Evolutionary conservation across 2,113 vertebrate species (phyloP).

Genomic region (Ptychochromis oligacanthus): DNA sequence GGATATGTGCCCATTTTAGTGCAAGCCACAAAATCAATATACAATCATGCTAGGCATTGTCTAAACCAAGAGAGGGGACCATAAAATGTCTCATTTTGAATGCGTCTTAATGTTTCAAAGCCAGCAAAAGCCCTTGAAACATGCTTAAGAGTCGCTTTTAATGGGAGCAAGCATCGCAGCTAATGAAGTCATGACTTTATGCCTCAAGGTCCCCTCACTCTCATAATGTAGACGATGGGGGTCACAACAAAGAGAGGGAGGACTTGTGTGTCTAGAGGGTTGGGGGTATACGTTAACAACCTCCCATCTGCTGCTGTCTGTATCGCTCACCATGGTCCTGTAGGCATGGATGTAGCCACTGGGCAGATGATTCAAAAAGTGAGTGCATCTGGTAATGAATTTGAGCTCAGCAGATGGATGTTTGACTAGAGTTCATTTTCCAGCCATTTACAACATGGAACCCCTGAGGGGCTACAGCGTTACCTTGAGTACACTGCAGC

Average conservation of each 20-base stretch:
- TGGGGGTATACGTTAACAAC: conserved; percentile 41
- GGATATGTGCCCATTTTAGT: conserved; percentile 16
- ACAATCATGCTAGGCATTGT: conserved; percentile 27
- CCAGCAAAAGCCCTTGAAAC: conserved; percentile 44
- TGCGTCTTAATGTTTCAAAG: conserved; percentile 29
- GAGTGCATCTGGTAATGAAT: conserved; percentile 65
- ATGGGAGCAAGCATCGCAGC: conserved; percentile 44
- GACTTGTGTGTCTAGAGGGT: conserved; percentile 45
- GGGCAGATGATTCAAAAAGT: conserved; percentile 61
- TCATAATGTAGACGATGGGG: conserved; percentile 33
- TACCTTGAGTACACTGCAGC: conserved; percentile 33
- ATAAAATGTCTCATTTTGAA: conserved; percentile 22
- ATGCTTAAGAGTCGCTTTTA: conserved; percentile 46
- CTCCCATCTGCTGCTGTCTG: conserved; percentile 54
- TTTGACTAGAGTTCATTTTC: conserved; percentile 46
- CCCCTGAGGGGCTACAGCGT: conserved; percentile 8
- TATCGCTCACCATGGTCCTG: conserved; percentile 51
- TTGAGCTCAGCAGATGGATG: conserved; percentile 58
- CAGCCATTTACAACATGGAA: conserved; percentile 33
- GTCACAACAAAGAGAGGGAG: conserved; percentile 51
- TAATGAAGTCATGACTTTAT: conserved; percentile 63
- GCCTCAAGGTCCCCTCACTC: conserved; percentile 48
- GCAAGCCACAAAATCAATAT: conserved; percentile 41
- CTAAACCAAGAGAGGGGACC: conserved; percentile 7
- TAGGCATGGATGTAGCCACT: conserved; percentile 60